Base-by-base conservation (phyloP, 1,140 invertebrate species). In the Brachionus rotundiformis region DNA sequence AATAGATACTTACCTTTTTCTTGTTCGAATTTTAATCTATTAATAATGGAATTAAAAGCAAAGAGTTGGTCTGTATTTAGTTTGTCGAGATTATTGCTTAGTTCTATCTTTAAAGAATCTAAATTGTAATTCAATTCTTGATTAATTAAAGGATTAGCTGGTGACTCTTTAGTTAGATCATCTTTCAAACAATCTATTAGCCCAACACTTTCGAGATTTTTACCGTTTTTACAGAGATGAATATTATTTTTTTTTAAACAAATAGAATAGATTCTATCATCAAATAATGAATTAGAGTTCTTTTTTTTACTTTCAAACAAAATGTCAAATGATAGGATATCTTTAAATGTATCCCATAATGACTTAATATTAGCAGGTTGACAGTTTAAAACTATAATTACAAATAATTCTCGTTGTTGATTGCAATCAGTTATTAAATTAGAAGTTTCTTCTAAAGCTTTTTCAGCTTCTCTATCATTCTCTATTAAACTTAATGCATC, bases 341-440 rank as follows among this genome's bases (percentile, higher is more conserved):
- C 63, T 68, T 33, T 68, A n/a, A 68, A 68, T 36, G 13, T 68
- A n/a, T 68, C 63, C 63, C 27, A 68, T 68, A 68, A 68, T 13
- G 29, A 36, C 16, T 16, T 31, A 68, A 39, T 23, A 36, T 68
- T 33, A 33, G 29, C 3, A 13, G 63, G 63, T 68, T 68, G 63
- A 68, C 63, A 68, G 36, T 68, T 68, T 36, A 33, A 11, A n/a
- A 68, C 36, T 13, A 68, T 68, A 13, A 36, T 33, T 33, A 68
- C 63, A 36, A 68, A 68, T 33, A 68, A 68, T n/a, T 33, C 31
- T 23, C 63, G 8, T 1, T 33, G 16, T 36, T 68, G 8, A 36
- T 33, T 11, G 36, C 29, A 10, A n/a, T 68, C 31, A 5, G 31
- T 36, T 36, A 39, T 68, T 16, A 29, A 3, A 7, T 4, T 11